Evolutionary conservation across 2,113 vertebrate species (phyloP).

Genomic region (Trachemys scripta): DNA sequence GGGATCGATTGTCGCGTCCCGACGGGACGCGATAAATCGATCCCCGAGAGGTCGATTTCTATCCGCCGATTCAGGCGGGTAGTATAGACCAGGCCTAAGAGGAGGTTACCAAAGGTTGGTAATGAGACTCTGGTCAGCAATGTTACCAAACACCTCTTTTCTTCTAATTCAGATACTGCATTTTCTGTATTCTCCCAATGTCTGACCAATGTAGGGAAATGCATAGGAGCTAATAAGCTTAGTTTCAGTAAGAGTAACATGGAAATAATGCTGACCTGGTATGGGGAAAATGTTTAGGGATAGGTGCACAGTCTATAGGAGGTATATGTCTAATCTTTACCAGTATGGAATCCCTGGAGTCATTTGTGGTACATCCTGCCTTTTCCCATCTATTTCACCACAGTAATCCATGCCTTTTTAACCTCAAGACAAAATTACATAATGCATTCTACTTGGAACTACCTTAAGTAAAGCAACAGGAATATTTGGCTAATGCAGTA

Average conservation of each 20-base stretch:
- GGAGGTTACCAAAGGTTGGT: neutral
- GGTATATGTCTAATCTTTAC: neutral
- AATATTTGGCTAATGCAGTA: neutral
- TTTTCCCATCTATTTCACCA: neutral
- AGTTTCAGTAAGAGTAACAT: neutral
- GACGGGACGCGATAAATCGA: no score
- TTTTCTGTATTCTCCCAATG: neutral
- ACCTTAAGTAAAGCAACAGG: neutral
- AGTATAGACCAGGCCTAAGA: no score
- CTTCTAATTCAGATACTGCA: neutral
- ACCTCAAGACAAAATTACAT: neutral
- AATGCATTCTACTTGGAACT: neutral
- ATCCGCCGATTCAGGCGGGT: no score
- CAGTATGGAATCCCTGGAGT: neutral
- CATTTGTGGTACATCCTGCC: neutral
- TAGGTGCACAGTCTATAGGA: neutral
- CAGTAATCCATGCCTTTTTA: neutral
- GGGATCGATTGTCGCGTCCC: no score
- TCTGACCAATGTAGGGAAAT: neutral
- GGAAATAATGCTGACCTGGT: neutral
- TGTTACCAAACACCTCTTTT: neutral
- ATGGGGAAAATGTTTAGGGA: neutral
- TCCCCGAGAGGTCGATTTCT: no score
- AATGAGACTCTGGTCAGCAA: neutral
- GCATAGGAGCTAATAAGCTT: neutral